phyloP scores from a whole-genome alignment of 1,140 invertebrate genomes.

The Apolygus lucorum region DNA sequence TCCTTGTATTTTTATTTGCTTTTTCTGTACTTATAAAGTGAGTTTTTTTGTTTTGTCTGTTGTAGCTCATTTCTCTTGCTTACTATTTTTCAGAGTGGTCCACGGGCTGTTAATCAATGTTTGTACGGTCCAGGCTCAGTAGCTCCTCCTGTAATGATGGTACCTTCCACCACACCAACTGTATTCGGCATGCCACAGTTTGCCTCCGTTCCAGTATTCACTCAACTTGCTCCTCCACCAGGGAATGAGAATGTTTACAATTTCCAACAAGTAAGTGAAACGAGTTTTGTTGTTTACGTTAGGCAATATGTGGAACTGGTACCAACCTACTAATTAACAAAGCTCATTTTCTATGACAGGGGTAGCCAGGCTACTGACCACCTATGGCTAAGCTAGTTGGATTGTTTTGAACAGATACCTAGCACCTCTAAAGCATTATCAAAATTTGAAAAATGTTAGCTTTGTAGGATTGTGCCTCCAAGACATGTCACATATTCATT shows the following conservation, averaged over 20 bases:
- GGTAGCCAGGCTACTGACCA: too few species aligned
- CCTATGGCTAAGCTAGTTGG: too few species aligned
- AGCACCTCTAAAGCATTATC: too few species aligned
- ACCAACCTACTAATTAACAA: too few species aligned
- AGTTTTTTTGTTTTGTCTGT: too few species aligned
- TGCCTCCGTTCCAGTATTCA: slow-evolving; percentile 43
- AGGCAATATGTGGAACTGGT: too few species aligned
- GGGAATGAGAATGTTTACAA: background rate
- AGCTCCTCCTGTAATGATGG: slow-evolving; percentile 51
- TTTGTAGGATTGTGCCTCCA: too few species aligned
- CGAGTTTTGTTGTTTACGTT: background rate
- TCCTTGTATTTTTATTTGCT: background rate
- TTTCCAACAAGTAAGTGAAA: background rate
- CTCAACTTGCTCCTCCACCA: slow-evolving; percentile 39
- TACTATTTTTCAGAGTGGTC: slow-evolving; percentile 26
- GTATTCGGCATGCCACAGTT: slow-evolving; percentile 40
- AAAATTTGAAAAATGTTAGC: too few species aligned
- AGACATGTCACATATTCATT: too few species aligned
- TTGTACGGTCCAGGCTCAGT: slow-evolving; percentile 22
- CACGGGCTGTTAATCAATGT: slow-evolving; percentile 23
- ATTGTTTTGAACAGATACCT: too few species aligned
- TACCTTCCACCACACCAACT: slow-evolving; percentile 42
- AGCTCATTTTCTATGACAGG: too few species aligned
- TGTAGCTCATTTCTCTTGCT: too few species aligned
- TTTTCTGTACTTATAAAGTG: background rate